Conservation (phyloP, 2,888 invertebrate genomes). For the Hyposoter dolosus region DNA sequence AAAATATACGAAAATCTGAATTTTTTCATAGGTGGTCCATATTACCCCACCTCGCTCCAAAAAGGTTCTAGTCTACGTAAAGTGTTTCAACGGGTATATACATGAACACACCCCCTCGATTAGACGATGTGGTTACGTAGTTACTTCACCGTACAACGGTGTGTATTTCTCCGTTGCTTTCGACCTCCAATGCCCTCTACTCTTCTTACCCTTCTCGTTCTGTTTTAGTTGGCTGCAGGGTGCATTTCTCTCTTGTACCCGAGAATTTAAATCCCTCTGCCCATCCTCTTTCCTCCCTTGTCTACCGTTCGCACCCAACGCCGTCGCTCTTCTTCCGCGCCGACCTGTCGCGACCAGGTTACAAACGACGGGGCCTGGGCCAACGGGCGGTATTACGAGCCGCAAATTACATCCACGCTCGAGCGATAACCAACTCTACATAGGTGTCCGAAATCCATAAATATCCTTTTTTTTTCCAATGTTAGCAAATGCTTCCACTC, state of each 20-base stretch:
- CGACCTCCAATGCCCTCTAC: slow-evolving; percentile 22
- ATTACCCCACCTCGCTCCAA: background rate
- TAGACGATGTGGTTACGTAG: slow-evolving; percentile 80
- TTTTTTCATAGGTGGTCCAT: slow-evolving; percentile 7
- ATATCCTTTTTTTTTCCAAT: slow-evolving; percentile 4
- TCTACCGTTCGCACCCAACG: slow-evolving; percentile 18
- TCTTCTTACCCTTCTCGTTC: slow-evolving; percentile 50
- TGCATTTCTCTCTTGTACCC: slow-evolving; percentile 55
- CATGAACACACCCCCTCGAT: slow-evolving; percentile 77
- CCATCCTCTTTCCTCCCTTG: slow-evolving; percentile 42
- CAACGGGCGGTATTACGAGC: slow-evolving; percentile 79
- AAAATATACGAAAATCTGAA: background rate
- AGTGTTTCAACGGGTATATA: slow-evolving; percentile 57
- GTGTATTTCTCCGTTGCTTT: slow-evolving; percentile 49
- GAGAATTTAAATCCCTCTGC: slow-evolving; percentile 54
- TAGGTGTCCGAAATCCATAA: slow-evolving; percentile 10
- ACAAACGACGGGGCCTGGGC: slow-evolving; percentile 77
- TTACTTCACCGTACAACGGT: slow-evolving; percentile 69
- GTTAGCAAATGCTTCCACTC: background rate
- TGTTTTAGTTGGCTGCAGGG: slow-evolving; percentile 18
- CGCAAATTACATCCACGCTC: slow-evolving; percentile 79
- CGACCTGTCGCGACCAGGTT: slow-evolving; percentile 78
- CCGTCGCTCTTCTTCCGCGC: slow-evolving; percentile 66
- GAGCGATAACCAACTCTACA: slow-evolving; percentile 61
- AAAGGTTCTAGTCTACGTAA: slow-evolving; percentile 4